Percentiles rank a stretch among this genome's conserved stretches.
These are phyloP conservation scores for Clepsis dumicolana DNA, from an alignment of 2,888 invertebrate genomes.

Conservation along the genomic window DNA sequence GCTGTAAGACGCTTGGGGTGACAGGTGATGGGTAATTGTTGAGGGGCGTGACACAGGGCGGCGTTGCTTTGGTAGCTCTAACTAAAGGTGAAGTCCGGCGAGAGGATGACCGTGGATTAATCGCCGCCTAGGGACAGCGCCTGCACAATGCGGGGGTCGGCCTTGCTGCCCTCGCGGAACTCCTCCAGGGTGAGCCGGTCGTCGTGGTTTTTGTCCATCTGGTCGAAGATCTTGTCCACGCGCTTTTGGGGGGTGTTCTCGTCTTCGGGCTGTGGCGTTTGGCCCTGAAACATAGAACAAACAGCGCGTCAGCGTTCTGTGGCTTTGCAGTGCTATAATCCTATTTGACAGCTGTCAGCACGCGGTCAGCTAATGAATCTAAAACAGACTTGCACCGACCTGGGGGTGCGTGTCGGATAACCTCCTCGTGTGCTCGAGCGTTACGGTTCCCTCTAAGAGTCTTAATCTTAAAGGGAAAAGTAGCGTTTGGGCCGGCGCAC, in stretches of 20 bases:
- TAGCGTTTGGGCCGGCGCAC: no score
- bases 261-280: conserved; percentile 94
- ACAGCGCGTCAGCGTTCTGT: neutral
- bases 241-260: conserved; percentile 97
- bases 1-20: no score
- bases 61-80: conserved; percentile 55
- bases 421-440: no score
- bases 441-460: no score
- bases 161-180: conserved; percentile 98
- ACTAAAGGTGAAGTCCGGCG: conserved; percentile 82
- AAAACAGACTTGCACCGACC: no score
- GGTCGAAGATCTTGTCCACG: conserved; percentile 99
- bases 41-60: conserved; percentile 54
- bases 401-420: no score
- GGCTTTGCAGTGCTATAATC: neutral
- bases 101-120: conserved; percentile 86
- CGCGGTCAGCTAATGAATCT: no score
- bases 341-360: no score
- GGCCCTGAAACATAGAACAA: conserved; percentile 88
- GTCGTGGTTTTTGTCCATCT: conserved; percentile 99
- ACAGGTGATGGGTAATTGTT: neutral
- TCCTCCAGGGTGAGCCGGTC: conserved; percentile 98
- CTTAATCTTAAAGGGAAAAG: no score
- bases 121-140: conserved; percentile 95
- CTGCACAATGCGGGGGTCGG: conserved; percentile 99